These are phyloP conservation scores for Rhopilema esculentum DNA, from an alignment of 30 jellyfish, hydroid and myxozoan genomes.

Conservation along the genomic window DNA sequence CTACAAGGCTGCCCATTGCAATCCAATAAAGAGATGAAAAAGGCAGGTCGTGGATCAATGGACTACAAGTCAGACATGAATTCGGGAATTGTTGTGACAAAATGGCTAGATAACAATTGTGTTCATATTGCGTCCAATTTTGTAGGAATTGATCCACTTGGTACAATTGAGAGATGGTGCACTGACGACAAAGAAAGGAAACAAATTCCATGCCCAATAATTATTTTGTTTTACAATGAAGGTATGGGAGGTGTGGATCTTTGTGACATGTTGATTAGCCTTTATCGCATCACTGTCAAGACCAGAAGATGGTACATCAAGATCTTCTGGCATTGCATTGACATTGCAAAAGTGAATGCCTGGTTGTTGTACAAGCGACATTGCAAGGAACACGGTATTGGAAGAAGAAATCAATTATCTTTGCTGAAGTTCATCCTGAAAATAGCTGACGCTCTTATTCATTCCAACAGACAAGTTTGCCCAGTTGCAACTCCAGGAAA, in stretches of 20 bases:
- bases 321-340: slow-evolving; percentile 78
- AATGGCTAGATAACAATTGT: slow-evolving; percentile 68
- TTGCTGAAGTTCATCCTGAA: not conserved
- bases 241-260: slow-evolving; percentile 83
- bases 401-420: not conserved
- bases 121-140: slow-evolving; percentile 72
- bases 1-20: slow-evolving; percentile 70
- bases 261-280: slow-evolving; percentile 68
- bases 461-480: not conserved
- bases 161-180: slow-evolving; percentile 39
- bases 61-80: slow-evolving; percentile 62
- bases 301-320: slow-evolving; percentile 74
- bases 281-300: slow-evolving; percentile 61
- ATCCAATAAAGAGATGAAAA: slow-evolving; percentile 58
- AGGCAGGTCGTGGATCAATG: slow-evolving; percentile 55
- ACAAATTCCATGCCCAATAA: slow-evolving; percentile 43
- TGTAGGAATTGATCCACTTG: slow-evolving; percentile 71
- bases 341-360: slow-evolving; percentile 68
- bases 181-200: slow-evolving; percentile 14
- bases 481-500: slow-evolving; percentile 16
- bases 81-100: slow-evolving; percentile 65
- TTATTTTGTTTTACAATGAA: slow-evolving; percentile 42
- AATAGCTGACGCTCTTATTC: slow-evolving; percentile 47
- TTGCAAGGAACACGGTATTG: slow-evolving; percentile 18
- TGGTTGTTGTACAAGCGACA: slow-evolving; percentile 86